Conservation (phyloP, 23 tunicate species). For the Halocynthia aurantium region DNA sequence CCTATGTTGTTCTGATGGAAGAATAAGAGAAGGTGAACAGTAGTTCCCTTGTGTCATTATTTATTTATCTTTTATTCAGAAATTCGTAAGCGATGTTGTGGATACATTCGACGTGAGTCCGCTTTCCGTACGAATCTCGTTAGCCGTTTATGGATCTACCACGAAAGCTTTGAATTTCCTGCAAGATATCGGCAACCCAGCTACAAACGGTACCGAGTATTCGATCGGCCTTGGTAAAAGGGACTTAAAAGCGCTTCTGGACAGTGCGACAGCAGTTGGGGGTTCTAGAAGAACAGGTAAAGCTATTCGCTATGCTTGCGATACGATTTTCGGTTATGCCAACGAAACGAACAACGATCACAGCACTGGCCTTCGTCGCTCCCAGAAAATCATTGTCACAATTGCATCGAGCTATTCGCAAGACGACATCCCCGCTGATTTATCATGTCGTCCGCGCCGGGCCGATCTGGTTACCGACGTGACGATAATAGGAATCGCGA, state of each 20-base stretch:
- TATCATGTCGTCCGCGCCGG: neutral
- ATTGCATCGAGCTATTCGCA: constrained; percentile 14
- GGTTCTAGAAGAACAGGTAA: constrained; percentile 17
- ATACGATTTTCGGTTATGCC: constrained; percentile 7
- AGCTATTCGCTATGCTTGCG: constrained; percentile 16
- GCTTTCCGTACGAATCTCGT: constrained; percentile 8
- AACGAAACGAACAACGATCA: neutral
- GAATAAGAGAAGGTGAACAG: no score
- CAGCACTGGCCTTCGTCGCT: neutral
- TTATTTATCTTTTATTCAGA: neutral
- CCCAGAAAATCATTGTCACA: neutral
- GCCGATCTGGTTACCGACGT: neutral
- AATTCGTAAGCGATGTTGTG: neutral
- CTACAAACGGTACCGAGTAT: neutral
- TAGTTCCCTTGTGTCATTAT: no score
- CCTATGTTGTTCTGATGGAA: no score
- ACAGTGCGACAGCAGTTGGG: neutral
- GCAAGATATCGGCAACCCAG: neutral
- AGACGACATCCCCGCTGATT: constrained; percentile 21
- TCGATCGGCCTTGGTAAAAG: neutral
- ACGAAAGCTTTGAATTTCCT: neutral
- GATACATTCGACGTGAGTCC: constrained; percentile 12
- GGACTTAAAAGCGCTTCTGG: neutral
- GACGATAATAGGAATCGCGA: constrained; percentile 13
- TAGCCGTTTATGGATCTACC: constrained; percentile 8